These are phyloP conservation scores for Habroteleia sp. DNA, from an alignment of 2,888 invertebrate species.

Conservation along the genomic window DNA sequence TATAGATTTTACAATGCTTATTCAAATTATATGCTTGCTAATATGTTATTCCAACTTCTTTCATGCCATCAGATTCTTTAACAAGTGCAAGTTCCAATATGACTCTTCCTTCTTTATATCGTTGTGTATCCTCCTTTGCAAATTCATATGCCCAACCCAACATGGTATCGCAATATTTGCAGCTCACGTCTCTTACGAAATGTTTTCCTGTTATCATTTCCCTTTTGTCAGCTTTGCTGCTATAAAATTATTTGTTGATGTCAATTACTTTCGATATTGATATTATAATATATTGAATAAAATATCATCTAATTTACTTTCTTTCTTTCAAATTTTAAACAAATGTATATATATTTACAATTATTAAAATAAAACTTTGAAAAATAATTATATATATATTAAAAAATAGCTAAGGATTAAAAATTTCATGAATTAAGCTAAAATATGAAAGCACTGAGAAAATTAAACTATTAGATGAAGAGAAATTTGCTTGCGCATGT, in stretches of 20 bases:
- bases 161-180: slow-evolving; percentile 97
- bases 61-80: slow-evolving; percentile 11
- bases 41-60: slow-evolving; percentile 10
- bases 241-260: slow-evolving; percentile 12
- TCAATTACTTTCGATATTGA: no score
- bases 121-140: slow-evolving; percentile 98
- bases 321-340: no score
- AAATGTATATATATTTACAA: no score
- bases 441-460: no score
- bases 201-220: slow-evolving; percentile 99
- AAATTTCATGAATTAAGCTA: no score
- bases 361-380: no score
- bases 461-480: no score
- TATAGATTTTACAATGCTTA: not conserved
- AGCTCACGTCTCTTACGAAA: slow-evolving; percentile 99
- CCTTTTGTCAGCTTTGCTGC: slow-evolving; percentile 90
- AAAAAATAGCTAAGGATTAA: no score
- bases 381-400: no score
- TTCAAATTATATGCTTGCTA: slow-evolving; percentile 1
- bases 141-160: slow-evolving; percentile 99
- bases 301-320: no score
- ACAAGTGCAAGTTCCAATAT: slow-evolving; percentile 87
- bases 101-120: slow-evolving; percentile 97
- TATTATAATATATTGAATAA: no score
- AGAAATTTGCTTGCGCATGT: no score